Evolutionary conservation across 2,797 vertebrate genomes (phyloP), one percentile per base, ranked within the genome.

Genomic region (Prionace glauca): DNA sequence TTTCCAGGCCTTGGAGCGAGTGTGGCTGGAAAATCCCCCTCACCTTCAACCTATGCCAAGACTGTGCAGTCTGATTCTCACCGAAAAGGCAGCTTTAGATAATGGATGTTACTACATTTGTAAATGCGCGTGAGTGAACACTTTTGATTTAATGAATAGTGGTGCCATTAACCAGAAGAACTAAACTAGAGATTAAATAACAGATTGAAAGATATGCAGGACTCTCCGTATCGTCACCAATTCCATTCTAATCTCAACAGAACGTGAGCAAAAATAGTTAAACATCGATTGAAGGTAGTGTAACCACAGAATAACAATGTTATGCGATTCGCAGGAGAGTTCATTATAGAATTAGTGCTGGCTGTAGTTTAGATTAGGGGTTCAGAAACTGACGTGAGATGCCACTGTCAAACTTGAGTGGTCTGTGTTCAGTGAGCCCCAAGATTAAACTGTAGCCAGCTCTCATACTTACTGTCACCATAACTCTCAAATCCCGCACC

Each of bases 281-380:
- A 90, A 90, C 56, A 62, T 90, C 0, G 29, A 90, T n/a, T 90
- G 87, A n/a, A 90, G 56, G 16, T 62, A 90, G 56, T 60, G 56
- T 62, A 32, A 90, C 56, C 56, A n/a, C 56, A 62, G 87, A 90
- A 90, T 90, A 90, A 90, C 87, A 90, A 90, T 90, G 87, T 62
- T 90, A 62, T 62, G 87, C 0, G 56, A 60, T 62, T 90, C 60
- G 18, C 87, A 90, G 56, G 56, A 16, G 74, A 77, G 32, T 77
- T 77, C 32, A n/a, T 4, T 88, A 56, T n/a, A n/a, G 87, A 62
- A 90, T 90, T 62, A 90, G 29, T 10, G 60, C 56, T 16, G 87
- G 62, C n/a, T 90, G 87, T 56, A 60, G 56, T 24, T 88, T 32
- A 88, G 87, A 88, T 88, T 88, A 88, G 29, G 60, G 87, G 87